These are phyloP conservation scores for Leptinotarsa haldemani DNA, from an alignment of 2,888 invertebrate genomes.

Conservation along the genomic window DNA sequence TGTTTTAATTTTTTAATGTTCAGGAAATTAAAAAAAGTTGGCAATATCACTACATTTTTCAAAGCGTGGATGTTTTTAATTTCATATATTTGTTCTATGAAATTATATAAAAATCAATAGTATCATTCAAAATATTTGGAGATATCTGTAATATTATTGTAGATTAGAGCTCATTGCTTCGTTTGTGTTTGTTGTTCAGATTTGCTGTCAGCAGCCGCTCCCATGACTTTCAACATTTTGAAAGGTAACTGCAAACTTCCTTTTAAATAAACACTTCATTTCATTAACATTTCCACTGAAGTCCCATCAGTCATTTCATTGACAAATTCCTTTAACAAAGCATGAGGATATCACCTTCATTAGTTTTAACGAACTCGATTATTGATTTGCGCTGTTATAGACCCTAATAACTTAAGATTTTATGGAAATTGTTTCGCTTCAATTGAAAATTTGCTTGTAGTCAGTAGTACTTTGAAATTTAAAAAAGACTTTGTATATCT, in stretches of 20 bases:
- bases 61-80: too few relatives aligned
- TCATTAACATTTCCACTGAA: constrained; percentile 7
- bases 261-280: constrained; percentile 34
- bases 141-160: constrained; percentile 51
- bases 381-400: not conserved
- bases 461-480: too few relatives aligned
- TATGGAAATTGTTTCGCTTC: too few relatives aligned
- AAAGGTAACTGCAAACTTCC: constrained; percentile 76
- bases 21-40: too few relatives aligned
- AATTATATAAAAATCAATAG: constrained; percentile 4
- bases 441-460: too few relatives aligned
- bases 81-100: too few relatives aligned
- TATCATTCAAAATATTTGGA: constrained; percentile 25
- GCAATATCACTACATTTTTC: too few relatives aligned
- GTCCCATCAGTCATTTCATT: not conserved
- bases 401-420: not conserved
- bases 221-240: constrained; percentile 88
- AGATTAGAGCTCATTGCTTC: constrained; percentile 68
- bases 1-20: too few relatives aligned
- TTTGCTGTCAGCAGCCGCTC: constrained; percentile 83
- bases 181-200: constrained; percentile 82
- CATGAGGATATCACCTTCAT: not conserved
- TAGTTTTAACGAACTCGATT: not conserved
- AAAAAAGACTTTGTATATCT: too few relatives aligned
- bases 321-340: constrained; percentile 16